Percentiles rank a stretch among this genome's conserved stretches.
Evolutionary conservation across 2,888 invertebrate genomes (phyloP).

Genomic region (Acronicta alni): DNA sequence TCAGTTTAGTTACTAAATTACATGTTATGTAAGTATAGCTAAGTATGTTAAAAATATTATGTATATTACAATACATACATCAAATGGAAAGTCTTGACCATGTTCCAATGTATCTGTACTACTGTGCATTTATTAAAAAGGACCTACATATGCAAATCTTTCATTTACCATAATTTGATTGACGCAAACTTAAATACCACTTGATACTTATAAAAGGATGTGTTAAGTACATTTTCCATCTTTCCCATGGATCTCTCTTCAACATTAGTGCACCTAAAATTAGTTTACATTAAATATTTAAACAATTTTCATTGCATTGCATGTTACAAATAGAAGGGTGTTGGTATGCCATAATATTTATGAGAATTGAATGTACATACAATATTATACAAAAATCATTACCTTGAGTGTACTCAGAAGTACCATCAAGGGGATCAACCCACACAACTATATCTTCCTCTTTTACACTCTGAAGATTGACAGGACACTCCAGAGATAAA

Average conservation of each 20-base stretch:
- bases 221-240: conserved; percentile 88
- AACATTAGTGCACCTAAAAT: conserved; percentile 89
- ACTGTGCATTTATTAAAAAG: conserved; percentile 48
- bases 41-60: conserved; percentile 27
- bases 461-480: conserved; percentile 89
- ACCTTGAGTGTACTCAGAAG: conserved; percentile 99
- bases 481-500: conserved; percentile 91
- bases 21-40: conserved; percentile 22
- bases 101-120: conserved; percentile 38
- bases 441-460: conserved; percentile 97
- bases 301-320: conserved; percentile 27
- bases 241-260: conserved; percentile 88
- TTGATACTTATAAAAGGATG: conserved; percentile 88
- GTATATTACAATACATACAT: conserved; percentile 56
- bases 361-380: no score
- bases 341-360: conserved; percentile 20
- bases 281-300: conserved; percentile 53
- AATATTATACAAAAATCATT: conserved; percentile 8
- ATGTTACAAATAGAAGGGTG: conserved; percentile 37
- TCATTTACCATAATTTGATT: conserved; percentile 86
- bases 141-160: conserved; percentile 57
- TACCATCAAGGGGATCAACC: conserved; percentile 99
- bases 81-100: conserved; percentile 25
- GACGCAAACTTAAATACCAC: conserved; percentile 88
- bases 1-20: conserved; percentile 23